Evolutionary conservation across 2,888 invertebrate genomes (phyloP).

Genomic region (Pristionchus japonicus): DNA sequence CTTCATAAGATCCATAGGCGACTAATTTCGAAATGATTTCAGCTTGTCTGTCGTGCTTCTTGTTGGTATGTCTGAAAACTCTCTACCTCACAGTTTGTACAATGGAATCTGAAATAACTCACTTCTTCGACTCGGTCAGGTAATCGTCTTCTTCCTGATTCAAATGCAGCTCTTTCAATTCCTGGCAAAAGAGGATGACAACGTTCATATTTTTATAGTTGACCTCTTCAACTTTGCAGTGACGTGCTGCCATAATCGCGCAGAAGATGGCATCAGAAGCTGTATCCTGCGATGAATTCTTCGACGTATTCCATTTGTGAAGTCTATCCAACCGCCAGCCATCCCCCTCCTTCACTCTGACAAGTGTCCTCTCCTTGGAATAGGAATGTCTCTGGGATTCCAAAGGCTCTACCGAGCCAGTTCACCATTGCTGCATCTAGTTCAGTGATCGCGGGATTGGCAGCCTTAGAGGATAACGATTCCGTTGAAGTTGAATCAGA

Average conservation of each 20-base stretch:
- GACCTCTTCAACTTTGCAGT: constrained; percentile 85
- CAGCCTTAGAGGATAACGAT: constrained; percentile 2
- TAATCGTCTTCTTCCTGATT: background rate
- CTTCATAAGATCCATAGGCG: constrained; percentile 94
- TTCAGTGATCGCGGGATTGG: constrained; percentile 51
- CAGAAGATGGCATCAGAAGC: constrained; percentile 94
- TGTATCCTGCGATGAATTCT: constrained; percentile 79
- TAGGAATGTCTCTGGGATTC: constrained; percentile 47
- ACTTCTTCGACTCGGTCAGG: background rate
- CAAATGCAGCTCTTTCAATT: background rate
- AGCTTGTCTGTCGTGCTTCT: constrained; percentile 72
- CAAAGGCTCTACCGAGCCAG: constrained; percentile 51
- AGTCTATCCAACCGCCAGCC: constrained; percentile 40
- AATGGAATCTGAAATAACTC: background rate
- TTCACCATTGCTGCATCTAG: constrained; percentile 51
- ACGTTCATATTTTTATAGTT: too few species aligned
- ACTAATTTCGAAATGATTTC: constrained; percentile 92
- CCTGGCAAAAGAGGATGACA: too few species aligned
- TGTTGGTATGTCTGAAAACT: background rate
- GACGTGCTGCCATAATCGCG: constrained; percentile 90
- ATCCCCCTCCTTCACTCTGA: constrained; percentile 50
- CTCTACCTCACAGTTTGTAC: too few species aligned
- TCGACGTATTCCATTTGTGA: background rate
- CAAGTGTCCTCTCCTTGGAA: constrained; percentile 23
- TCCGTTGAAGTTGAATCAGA: background rate